Evolutionary conservation across 2,113 vertebrate species (phyloP).

Genomic region (Sphaerodactylus townsendi): DNA sequence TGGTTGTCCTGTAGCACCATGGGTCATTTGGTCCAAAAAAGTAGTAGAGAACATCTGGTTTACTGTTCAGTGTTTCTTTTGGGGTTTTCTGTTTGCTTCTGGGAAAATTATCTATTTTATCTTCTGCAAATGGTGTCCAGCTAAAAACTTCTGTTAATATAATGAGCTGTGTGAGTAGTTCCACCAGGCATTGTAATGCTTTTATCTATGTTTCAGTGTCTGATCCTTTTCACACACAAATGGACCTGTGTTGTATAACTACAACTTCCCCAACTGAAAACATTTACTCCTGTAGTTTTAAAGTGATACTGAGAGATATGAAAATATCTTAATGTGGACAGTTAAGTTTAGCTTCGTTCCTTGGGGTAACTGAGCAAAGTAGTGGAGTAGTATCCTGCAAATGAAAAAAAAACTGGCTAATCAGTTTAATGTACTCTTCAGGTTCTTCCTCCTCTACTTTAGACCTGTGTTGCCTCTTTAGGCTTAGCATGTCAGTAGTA

Average conservation of each 20-base stretch:
- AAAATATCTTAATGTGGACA: background rate
- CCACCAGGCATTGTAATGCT: background rate
- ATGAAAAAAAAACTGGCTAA: background rate
- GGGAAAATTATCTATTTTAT: background rate
- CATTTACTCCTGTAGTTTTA: background rate
- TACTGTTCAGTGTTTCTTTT: slow-evolving; percentile 15
- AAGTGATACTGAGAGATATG: slow-evolving; percentile 4
- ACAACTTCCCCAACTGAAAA: background rate
- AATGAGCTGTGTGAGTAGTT: background rate
- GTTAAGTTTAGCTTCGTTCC: background rate
- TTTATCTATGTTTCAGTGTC: background rate
- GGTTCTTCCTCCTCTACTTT: too few relatives aligned
- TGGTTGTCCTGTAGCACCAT: background rate
- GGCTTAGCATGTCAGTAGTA: background rate
- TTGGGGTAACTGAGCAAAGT: background rate
- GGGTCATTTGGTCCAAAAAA: background rate
- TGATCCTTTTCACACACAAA: background rate
- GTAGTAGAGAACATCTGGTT: background rate
- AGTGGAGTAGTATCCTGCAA: background rate
- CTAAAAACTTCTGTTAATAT: background rate
- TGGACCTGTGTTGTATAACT: background rate
- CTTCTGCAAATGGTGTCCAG: background rate
- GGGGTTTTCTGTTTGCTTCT: background rate
- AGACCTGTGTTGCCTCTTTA: too few relatives aligned
- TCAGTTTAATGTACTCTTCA: background rate